A percentile compares a stretch with the other conserved stretches of the same genome.
These are phyloP conservation scores for Trachurus trachurus DNA, from an alignment of 2,797 vertebrate species.

Conservation along the genomic window DNA sequence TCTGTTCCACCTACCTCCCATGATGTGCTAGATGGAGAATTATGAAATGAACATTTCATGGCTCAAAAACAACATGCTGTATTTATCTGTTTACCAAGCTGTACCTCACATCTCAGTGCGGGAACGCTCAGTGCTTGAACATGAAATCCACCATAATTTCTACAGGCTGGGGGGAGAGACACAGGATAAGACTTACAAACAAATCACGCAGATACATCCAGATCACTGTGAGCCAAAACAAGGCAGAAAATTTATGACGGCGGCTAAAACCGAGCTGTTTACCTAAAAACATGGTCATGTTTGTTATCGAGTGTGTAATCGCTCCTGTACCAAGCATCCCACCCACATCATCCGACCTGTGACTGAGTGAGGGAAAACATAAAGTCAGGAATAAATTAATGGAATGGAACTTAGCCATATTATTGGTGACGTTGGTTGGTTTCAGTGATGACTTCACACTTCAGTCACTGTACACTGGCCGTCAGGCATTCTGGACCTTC, in stretches of 20 bases:
- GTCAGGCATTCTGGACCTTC: conserved; percentile 95
- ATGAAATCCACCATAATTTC: conserved; percentile 20
- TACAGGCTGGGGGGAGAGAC: conserved; percentile 1
- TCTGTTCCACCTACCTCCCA: conserved; percentile 27
- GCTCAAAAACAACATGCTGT: conserved; percentile 39
- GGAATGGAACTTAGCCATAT: conserved; percentile 65
- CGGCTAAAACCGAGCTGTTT: conserved; percentile 16
- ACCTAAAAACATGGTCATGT: conserved; percentile 24
- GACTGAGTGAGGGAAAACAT: conserved; percentile 65
- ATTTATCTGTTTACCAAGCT: conserved; percentile 44
- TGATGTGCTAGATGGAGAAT: conserved; percentile 25
- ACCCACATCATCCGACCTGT: conserved; percentile 56
- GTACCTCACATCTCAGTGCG: conserved; percentile 17
- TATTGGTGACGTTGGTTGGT: conserved; percentile 57
- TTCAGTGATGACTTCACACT: conserved; percentile 88
- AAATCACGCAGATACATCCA: conserved; percentile 31
- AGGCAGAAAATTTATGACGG: conserved; percentile 10
- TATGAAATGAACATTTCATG: conserved; percentile 8
- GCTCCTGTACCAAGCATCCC: conserved; percentile 40
- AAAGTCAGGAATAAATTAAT: conserved; percentile 75
- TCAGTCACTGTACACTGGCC: conserved; percentile 99
- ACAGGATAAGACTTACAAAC: conserved; percentile 24
- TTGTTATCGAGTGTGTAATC: conserved; percentile 35
- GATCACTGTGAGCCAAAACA: conserved; percentile 22
- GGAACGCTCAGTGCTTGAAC: conserved; percentile 15